Evolutionary conservation across 1,140 invertebrate genomes (phyloP), one percentile per base, ranked within the genome.

Genomic region (Melitaea cinxia): DNA sequence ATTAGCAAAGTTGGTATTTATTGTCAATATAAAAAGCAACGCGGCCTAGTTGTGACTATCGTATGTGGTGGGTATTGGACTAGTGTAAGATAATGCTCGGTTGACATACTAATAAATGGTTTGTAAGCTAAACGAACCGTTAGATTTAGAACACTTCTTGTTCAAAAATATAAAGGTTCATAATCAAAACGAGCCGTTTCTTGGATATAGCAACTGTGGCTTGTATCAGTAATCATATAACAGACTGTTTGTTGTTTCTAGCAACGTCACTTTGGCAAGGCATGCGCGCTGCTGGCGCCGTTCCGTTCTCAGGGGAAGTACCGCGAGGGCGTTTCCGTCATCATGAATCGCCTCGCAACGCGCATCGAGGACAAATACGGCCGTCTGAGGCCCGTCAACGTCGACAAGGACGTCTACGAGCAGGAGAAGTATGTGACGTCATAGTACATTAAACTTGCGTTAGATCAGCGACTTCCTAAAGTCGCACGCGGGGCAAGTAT

Each of bases 341-440:
- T 85, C 28, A 71, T 88, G 37, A 80, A 80, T 68, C 74, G 85
- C 0, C 68, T 90, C 15, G 70, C 77, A 45, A 75, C 82, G 58
- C 81, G 84, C 70, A 80, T 90, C 47, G 77, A 85, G 71, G 80
- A 85, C 70, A 87, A 78, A 59, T 82, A 81, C 73, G 88, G 88
- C 47, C 77, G 82, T 30, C 67, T 81, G 69, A 53, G 37, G 5
- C 88, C 88, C 21, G 49, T 81, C 56, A 68, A 79, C 76, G 77
- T 87, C 63, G 84, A 87, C 15, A 83, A 87, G 68, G 82, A 83
- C 26, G 76, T 78, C 5, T 89, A 73, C 49, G 83, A 89, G 6
- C 77, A 33, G 26, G 68, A 89, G 10, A 88, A 76, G 87, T 89
- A 0, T 67, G 78, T 73, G 0, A 59, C 6, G 69, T 50, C 65